Percentiles rank a stretch among this genome's conserved stretches.
Evolutionary conservation across 2,888 invertebrate species (phyloP).

Genomic region (Augiades crinisus): DNA sequence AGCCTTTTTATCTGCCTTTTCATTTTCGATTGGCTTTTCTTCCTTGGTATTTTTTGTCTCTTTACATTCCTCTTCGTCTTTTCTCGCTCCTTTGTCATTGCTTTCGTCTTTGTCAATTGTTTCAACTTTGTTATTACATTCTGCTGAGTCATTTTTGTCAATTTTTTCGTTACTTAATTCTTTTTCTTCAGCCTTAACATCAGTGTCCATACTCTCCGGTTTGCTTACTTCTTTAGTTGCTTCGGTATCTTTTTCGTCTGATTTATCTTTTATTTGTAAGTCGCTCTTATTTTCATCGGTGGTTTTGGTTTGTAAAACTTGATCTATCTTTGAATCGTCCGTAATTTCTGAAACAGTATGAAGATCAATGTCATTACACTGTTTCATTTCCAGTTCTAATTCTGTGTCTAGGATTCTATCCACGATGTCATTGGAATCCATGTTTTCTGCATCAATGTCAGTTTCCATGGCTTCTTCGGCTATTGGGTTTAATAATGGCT

Average conservation of each 20-base stretch:
- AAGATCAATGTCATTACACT: constrained; percentile 46
- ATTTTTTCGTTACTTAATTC: constrained; percentile 25
- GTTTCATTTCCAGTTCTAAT: constrained; percentile 60
- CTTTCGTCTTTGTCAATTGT: constrained; percentile 27
- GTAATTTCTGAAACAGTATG: constrained; percentile 40
- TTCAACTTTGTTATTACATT: no score
- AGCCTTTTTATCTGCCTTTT: constrained; percentile 14
- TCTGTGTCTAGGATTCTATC: constrained; percentile 68
- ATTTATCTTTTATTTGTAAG: constrained; percentile 24
- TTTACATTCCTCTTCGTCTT: constrained; percentile 19
- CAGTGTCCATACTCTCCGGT: constrained; percentile 24
- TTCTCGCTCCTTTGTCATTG: constrained; percentile 31
- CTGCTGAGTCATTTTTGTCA: background rate
- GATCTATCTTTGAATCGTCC: constrained; percentile 36
- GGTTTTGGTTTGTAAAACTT: constrained; percentile 3
- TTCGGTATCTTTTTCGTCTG: constrained; percentile 20
- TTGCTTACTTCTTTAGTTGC: constrained; percentile 18
- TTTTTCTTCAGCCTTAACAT: constrained; percentile 35
- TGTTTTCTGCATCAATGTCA: constrained; percentile 64
- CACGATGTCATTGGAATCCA: constrained; percentile 63
- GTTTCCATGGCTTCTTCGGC: constrained; percentile 65
- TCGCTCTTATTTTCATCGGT: constrained; percentile 29
- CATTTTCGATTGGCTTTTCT: background rate
- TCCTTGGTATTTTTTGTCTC: background rate
- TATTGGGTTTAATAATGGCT: constrained; percentile 61